These are phyloP conservation scores for Gymnorhina tibicen DNA, from an alignment of 2,113 vertebrate species.

Conservation along the genomic window DNA sequence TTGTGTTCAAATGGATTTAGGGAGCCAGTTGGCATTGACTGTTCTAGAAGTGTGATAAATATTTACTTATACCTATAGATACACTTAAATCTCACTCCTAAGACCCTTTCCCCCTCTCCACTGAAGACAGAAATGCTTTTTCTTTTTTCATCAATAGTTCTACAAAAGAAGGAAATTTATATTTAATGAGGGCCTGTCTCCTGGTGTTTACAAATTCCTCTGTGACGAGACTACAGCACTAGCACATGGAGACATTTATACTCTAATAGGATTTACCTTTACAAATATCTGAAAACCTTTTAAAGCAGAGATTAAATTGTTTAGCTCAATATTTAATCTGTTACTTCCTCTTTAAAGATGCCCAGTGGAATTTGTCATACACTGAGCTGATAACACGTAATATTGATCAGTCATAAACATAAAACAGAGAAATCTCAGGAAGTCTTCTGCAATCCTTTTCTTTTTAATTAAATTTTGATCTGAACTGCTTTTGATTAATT, in stretches of 20 bases:
- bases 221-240: conserved; percentile 39
- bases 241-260: conserved; percentile 56
- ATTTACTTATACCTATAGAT: not conserved
- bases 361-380: conserved; percentile 75
- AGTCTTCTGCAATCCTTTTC: conserved; percentile 62
- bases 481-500: conserved; percentile 80
- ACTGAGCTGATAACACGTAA: conserved; percentile 62
- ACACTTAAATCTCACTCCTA: not conserved
- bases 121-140: not conserved
- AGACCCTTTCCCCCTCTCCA: not conserved
- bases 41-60: not conserved
- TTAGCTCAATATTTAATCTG: conserved; percentile 83
- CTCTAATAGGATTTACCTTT: conserved; percentile 77
- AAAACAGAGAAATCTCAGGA: conserved; percentile 65
- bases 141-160: conserved; percentile 24
- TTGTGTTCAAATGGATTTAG: not conserved
- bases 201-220: conserved; percentile 69
- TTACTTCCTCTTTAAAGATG: conserved; percentile 79
- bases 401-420: conserved; percentile 80
- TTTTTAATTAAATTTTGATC: conserved; percentile 84
- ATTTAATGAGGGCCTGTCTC: conserved; percentile 54
- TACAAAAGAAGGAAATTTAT: conserved; percentile 63
- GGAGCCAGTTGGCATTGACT: not conserved
- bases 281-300: conserved; percentile 78
- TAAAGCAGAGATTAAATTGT: conserved; percentile 79